Evolutionary conservation across 2,888 invertebrate genomes (phyloP).

Genomic region (Eristalis intricaria): DNA sequence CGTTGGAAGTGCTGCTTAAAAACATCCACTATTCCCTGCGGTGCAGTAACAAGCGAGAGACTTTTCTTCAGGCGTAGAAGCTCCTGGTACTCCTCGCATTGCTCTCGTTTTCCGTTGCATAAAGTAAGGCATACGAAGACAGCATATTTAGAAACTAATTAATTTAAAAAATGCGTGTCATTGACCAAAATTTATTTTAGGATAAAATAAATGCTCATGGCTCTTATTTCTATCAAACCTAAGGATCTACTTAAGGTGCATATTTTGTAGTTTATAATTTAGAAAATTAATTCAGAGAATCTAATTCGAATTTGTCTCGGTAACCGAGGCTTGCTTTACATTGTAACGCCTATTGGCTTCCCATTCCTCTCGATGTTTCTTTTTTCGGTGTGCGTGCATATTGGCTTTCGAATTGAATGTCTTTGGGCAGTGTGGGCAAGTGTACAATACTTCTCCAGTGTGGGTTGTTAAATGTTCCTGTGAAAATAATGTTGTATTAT

Average conservation of each 20-base stretch:
- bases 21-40: no score
- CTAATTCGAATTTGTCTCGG: neutral
- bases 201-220: neutral
- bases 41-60: no score
- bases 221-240: neutral
- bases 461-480: conserved; percentile 76
- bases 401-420: conserved; percentile 76
- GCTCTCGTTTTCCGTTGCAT: no score
- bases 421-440: conserved; percentile 75
- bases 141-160: no score
- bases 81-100: no score
- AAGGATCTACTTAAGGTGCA: neutral
- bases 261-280: neutral
- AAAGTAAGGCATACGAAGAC: no score
- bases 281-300: neutral
- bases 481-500: neutral
- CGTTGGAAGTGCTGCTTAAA: no score
- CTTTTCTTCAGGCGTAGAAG: no score
- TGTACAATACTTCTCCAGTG: conserved; percentile 75
- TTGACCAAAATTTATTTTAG: neutral
- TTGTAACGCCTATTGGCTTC: conserved; percentile 73
- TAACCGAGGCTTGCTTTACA: conserved; percentile 4
- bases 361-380: conserved; percentile 75
- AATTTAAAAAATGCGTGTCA: neutral
- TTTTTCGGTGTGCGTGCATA: conserved; percentile 77